Conservation (phyloP, 2,888 invertebrate species). For the Allophyes oxyacanthae region DNA sequence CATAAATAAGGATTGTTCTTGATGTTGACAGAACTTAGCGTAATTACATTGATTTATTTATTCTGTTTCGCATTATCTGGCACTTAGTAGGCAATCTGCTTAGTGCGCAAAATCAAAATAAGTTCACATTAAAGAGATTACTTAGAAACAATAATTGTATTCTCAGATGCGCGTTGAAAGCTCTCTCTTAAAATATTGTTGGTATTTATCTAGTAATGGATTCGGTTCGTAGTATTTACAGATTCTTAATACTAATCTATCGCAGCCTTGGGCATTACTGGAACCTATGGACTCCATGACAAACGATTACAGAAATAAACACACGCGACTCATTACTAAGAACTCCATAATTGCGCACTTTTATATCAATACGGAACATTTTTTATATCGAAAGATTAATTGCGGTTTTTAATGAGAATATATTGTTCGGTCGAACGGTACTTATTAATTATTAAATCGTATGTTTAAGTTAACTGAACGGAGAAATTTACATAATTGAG, state of each 20-base stretch:
- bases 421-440: constrained; percentile 37
- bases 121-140: constrained; percentile 31
- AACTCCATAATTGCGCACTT: constrained; percentile 13
- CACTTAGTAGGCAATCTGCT: constrained; percentile 28
- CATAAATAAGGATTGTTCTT: constrained; percentile 9
- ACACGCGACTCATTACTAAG: constrained; percentile 24
- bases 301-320: constrained; percentile 13
- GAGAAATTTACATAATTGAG: constrained; percentile 40
- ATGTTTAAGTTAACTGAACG: constrained; percentile 32
- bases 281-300: neutral
- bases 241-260: constrained; percentile 8
- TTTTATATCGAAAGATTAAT: constrained; percentile 28
- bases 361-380: constrained; percentile 6
- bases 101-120: constrained; percentile 11
- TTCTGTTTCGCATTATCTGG: constrained; percentile 20
- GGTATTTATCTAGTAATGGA: constrained; percentile 26
- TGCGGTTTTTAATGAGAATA: constrained; percentile 23
- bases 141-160: constrained; percentile 32
- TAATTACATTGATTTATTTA: constrained; percentile 26
- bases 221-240: constrained; percentile 3
- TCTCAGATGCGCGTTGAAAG: constrained; percentile 1
- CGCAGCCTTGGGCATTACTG: constrained; percentile 10
- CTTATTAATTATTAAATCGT: constrained; percentile 33
- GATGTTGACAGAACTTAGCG: constrained; percentile 8
- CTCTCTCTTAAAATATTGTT: constrained; percentile 10